Evolutionary conservation across 2,113 vertebrate genomes (phyloP).

Genomic region (Oreocharis arfaki): DNA sequence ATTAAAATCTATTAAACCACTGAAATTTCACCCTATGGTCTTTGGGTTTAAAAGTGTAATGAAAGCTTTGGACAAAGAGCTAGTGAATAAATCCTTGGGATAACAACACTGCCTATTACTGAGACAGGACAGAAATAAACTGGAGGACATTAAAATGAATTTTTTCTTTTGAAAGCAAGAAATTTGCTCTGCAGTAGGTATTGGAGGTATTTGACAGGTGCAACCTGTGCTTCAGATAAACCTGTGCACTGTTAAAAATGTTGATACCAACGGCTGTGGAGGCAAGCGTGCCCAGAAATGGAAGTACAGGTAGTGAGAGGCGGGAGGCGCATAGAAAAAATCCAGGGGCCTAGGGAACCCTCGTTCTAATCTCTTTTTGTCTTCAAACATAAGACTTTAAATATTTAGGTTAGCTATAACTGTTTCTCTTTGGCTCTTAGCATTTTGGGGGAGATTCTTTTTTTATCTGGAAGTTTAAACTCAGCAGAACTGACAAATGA

Average conservation of each 20-base stretch:
- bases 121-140: background rate
- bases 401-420: background rate
- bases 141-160: background rate
- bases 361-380: background rate
- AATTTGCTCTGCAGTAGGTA: background rate
- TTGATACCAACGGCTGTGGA: background rate
- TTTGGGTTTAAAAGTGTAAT: background rate
- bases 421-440: background rate
- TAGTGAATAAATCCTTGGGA: background rate
- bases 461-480: background rate
- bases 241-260: background rate
- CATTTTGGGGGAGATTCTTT: background rate
- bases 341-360: background rate
- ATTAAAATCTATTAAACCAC: background rate
- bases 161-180: background rate
- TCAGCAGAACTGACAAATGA: background rate
- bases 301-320: background rate
- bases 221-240: background rate
- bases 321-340: background rate
- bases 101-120: background rate
- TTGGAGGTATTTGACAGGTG: background rate
- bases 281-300: background rate
- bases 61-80: background rate
- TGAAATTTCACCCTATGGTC: background rate
- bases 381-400: background rate